Conservation (phyloP, 2,797 vertebrate species). For the Microhierax caerulescens region DNA sequence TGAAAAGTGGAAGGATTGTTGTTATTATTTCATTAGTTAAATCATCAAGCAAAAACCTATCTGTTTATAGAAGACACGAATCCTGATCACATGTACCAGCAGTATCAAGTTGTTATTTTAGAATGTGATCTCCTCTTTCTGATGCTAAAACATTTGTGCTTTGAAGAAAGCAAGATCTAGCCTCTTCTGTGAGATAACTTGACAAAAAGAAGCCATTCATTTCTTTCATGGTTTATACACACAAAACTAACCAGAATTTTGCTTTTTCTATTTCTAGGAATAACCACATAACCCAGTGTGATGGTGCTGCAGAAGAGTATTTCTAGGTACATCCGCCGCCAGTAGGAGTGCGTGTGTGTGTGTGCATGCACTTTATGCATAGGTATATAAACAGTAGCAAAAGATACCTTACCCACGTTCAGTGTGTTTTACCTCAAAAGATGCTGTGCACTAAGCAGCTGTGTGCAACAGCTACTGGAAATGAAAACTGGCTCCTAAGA, state of each 20-base stretch:
- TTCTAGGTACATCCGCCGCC: slow-evolving; percentile 79
- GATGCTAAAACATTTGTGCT: not conserved
- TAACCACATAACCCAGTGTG: slow-evolving; percentile 69
- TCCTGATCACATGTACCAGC: not conserved
- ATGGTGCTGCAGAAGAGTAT: slow-evolving; percentile 17
- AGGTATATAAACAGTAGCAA: not conserved
- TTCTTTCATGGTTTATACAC: slow-evolving; percentile 41
- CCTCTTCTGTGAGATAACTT: not conserved
- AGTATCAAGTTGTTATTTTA: not conserved
- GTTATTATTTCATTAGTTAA: not conserved
- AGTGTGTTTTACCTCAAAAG: slow-evolving; percentile 18
- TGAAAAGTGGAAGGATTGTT: not conserved
- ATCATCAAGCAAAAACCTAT: not conserved
- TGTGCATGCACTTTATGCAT: not conserved
- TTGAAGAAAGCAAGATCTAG: slow-evolving; percentile 19
- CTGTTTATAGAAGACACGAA: not conserved
- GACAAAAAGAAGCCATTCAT: slow-evolving; percentile 22
- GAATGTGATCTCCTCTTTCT: not conserved
- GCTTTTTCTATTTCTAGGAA: slow-evolving; percentile 75
- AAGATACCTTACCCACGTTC: slow-evolving; percentile 34
- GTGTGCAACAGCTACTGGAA: slow-evolving; percentile 9
- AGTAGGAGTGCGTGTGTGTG: not conserved
- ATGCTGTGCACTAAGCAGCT: not conserved
- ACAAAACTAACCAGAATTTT: slow-evolving; percentile 55
- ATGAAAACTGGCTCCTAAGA: slow-evolving; percentile 31